Base-by-base conservation (phyloP, 2,113 vertebrate genomes). In the Ciconia stormi region DNA sequence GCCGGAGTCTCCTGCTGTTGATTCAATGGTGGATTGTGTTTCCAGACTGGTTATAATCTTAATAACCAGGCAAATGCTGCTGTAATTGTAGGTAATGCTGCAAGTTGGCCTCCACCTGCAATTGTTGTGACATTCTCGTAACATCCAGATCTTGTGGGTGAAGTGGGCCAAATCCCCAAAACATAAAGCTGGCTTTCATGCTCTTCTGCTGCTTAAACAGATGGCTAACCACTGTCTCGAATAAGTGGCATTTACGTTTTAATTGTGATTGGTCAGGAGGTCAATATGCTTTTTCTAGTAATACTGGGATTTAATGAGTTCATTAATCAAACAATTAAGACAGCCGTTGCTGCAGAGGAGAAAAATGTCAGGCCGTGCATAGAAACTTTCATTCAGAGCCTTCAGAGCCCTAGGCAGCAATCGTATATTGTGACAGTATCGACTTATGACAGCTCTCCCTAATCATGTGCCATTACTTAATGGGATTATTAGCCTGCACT, bases 281-380 rank as follows among this genome's bases (percentile, higher is more conserved):
- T 80, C 82, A 49, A n/a, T 72, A 58, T n/a, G 32, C 36, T 59
- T 88, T 78, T 85, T 30, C 74, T 89, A 91, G 71, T 76, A 90
- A 90, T 72, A 46, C 50, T 77, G 65, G 23, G 62, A 76, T 82
- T 82, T 87, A 88, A 87, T 90, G 82, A 94, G 74, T 80, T 88
- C 82, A 81, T 93, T 87, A 94, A 84, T 95, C 85, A 90, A 92
- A 85, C 50, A 82, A 82, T 90, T 78, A 88, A 70, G 58, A 77
- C 55, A 80, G 27, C 36, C 5, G 2, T 47, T 62, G 63, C 87
- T 94, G 69, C 52, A 67, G 73, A 94, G 36, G 22, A 83, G 46
- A 71, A 77, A 71, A 94, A 83, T 52, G 21, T 77, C 50, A 74
- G 56, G 78, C 62, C 0, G 2, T 50, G 32, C 56, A 63, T 13